phyloP scores from a whole-genome alignment of 2,888 invertebrate species.

The Hoplodrina blanda region DNA sequence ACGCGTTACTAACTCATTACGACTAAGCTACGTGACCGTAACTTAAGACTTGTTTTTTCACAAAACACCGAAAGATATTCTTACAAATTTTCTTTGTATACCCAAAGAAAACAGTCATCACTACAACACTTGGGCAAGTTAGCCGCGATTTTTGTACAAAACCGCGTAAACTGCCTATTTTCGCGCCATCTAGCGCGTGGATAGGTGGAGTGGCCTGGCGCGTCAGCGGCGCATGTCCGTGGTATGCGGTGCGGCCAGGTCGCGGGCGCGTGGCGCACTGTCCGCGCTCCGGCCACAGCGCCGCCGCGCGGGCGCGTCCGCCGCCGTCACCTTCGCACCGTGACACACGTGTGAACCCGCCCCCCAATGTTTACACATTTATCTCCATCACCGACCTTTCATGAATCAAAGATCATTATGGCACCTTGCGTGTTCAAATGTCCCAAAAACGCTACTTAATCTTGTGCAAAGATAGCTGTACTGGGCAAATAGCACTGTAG shows the following conservation, averaged over 20 bases:
- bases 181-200: slow-evolving; percentile 72
- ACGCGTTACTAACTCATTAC: slow-evolving; percentile 71
- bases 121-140: slow-evolving; percentile 69
- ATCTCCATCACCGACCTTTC: slow-evolving; percentile 69
- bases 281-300: slow-evolving; percentile 62
- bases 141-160: slow-evolving; percentile 72
- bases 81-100: slow-evolving; percentile 71
- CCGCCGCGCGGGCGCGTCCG: slow-evolving; percentile 65
- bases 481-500: slow-evolving; percentile 23
- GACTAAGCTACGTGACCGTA: slow-evolving; percentile 57
- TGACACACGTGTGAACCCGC: slow-evolving; percentile 68
- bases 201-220: slow-evolving; percentile 61
- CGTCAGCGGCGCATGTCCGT: slow-evolving; percentile 72
- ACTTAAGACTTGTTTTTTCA: slow-evolving; percentile 44
- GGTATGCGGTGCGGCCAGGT: slow-evolving; percentile 78
- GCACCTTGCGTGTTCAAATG: slow-evolving; percentile 23
- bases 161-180: slow-evolving; percentile 74
- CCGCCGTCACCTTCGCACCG: slow-evolving; percentile 74
- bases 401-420: slow-evolving; percentile 53
- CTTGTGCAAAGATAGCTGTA: slow-evolving; percentile 25
- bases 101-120: slow-evolving; percentile 73
- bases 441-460: slow-evolving; percentile 23
- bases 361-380: slow-evolving; percentile 71
- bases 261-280: slow-evolving; percentile 88
- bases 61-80: slow-evolving; percentile 52